Percentiles rank a stretch among this genome's conserved stretches.
Conservation (phyloP, 2,797 vertebrate genomes). For the Gambusia yucatana region DNA sequence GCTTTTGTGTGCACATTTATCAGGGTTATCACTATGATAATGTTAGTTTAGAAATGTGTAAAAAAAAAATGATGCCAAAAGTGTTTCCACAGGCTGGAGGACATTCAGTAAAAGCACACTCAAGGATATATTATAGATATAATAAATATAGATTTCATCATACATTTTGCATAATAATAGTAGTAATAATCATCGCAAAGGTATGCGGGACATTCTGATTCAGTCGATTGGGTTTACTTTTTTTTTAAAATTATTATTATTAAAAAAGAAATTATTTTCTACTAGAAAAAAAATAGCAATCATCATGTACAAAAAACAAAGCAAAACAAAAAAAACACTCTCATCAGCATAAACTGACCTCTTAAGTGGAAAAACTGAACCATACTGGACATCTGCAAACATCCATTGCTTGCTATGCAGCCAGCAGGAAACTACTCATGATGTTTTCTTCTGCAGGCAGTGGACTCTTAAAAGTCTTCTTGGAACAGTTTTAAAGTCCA, state of each 20-base stretch:
- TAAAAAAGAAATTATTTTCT: neutral
- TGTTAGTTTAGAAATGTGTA: too few species aligned
- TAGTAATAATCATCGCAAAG: neutral
- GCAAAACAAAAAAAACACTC: too few species aligned
- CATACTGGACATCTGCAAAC: neutral
- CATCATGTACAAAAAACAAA: too few species aligned
- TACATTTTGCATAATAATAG: too few species aligned
- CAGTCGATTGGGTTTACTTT: neutral
- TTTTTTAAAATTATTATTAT: neutral
- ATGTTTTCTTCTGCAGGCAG: neutral
- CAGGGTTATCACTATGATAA: neutral
- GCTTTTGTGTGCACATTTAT: neutral
- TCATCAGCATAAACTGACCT: neutral
- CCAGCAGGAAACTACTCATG: neutral
- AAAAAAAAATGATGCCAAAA: too few species aligned
- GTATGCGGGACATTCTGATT: neutral
- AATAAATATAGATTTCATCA: neutral
- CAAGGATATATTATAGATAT: neutral
- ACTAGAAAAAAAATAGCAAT: neutral
- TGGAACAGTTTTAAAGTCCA: neutral
- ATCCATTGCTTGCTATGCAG: neutral
- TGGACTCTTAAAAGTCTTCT: neutral
- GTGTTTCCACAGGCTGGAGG: neutral
- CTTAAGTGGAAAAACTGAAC: neutral
- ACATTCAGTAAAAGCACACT: neutral